phyloP scores from a whole-genome alignment of 2,113 vertebrate genomes.

The Ciconia boyciana region DNA sequence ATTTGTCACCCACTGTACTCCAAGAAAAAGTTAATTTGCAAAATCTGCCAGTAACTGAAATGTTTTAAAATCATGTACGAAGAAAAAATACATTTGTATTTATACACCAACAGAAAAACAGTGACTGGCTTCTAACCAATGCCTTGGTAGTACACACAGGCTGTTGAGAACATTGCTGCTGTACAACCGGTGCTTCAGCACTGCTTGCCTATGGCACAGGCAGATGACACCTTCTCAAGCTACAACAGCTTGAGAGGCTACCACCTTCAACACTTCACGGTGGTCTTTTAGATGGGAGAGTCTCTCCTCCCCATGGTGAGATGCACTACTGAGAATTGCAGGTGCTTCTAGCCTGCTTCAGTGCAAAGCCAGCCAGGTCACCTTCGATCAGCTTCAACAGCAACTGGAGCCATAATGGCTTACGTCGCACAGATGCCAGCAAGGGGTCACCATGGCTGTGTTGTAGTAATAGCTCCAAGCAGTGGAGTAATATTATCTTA shows the following conservation, averaged over 20 bases:
- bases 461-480: not conserved
- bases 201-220: not conserved
- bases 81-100: not conserved
- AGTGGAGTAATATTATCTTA: not conserved
- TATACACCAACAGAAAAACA: not conserved
- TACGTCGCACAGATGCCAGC: not conserved
- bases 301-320: too few species aligned
- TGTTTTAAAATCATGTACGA: not conserved
- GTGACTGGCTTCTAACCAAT: not conserved
- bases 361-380: not conserved
- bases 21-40: not conserved
- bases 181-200: not conserved
- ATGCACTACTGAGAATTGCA: not conserved
- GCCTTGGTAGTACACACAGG: not conserved
- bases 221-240: not conserved
- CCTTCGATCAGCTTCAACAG: not conserved
- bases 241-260: not conserved
- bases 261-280: not conserved
- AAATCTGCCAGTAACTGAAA: not conserved
- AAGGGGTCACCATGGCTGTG: not conserved
- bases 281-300: not conserved
- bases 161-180: not conserved
- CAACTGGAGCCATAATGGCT: accelerated
- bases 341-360: not conserved
- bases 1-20: not conserved